phyloP scores from a whole-genome alignment of 2,113 vertebrate genomes.

The Calypte anna region DNA sequence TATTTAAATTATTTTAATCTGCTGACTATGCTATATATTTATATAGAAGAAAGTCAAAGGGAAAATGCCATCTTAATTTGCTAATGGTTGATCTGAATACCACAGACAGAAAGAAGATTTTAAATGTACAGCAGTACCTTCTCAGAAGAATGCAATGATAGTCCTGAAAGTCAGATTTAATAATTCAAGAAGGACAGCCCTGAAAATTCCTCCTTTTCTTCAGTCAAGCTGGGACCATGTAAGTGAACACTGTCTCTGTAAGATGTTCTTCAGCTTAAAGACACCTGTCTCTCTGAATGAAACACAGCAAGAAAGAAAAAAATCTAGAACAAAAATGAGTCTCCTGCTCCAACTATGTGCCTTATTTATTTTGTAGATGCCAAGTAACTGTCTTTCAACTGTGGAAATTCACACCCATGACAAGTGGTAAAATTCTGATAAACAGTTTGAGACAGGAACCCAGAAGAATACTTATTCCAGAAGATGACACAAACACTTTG shows the following conservation, averaged over 20 bases:
- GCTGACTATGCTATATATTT: neutral
- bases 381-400: conserved; percentile 37
- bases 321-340: neutral
- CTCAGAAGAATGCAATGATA: neutral
- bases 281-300: neutral
- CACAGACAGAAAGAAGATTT: neutral
- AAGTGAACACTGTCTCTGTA: neutral
- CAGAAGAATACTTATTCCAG: neutral
- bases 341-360: neutral
- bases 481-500: neutral
- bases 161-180: neutral
- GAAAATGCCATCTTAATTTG: neutral
- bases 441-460: neutral
- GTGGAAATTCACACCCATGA: conserved; percentile 44
- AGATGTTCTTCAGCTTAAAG: neutral
- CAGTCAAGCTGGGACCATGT: neutral
- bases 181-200: neutral
- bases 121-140: neutral
- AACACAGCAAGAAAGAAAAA: neutral
- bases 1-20: neutral
- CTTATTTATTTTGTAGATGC: neutral
- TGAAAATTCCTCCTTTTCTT: neutral
- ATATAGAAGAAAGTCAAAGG: neutral
- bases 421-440: conserved; percentile 40
- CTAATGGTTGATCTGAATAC: neutral